A percentile compares a stretch with the other conserved stretches of the same genome.
These are phyloP conservation scores for Idaea dimidiata DNA, from an alignment of 2,888 invertebrate genomes.

Conservation along the genomic window DNA sequence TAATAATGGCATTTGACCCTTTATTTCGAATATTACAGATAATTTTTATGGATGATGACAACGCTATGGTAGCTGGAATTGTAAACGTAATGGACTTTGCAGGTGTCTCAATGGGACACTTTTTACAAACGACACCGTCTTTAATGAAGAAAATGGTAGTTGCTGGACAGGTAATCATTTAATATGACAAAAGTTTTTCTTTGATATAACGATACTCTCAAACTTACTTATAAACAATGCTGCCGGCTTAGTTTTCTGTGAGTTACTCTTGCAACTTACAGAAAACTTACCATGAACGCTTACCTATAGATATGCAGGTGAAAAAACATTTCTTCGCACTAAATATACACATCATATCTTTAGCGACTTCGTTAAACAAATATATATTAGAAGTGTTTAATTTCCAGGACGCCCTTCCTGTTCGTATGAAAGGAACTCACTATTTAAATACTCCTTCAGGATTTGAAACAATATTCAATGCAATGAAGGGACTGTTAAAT, in stretches of 20 bases:
- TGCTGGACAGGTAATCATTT: constrained; percentile 49
- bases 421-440: constrained; percentile 81
- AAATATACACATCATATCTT: too few relatives aligned
- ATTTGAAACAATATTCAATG: constrained; percentile 78
- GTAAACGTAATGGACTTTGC: constrained; percentile 73
- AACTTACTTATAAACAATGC: too few relatives aligned
- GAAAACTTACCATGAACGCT: too few relatives aligned
- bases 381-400: not conserved
- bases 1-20: too few relatives aligned
- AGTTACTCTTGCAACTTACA: too few relatives aligned
- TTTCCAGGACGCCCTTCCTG: constrained; percentile 80
- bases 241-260: too few relatives aligned
- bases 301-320: too few relatives aligned
- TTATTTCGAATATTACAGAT: constrained; percentile 44
- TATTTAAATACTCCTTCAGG: constrained; percentile 79
- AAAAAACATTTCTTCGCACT: too few relatives aligned
- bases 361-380: too few relatives aligned
- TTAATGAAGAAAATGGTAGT: constrained; percentile 75
- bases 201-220: too few relatives aligned
- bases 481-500: constrained; percentile 76
- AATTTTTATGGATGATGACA: constrained; percentile 76
- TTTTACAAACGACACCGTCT: constrained; percentile 74
- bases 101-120: constrained; percentile 71
- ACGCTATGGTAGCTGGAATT: constrained; percentile 62
- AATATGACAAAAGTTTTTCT: not conserved